Percentiles rank a stretch among this genome's conserved stretches.
These are phyloP conservation scores for Ernsta delagoae DNA, from an alignment of 2,888 invertebrate species.

Conservation along the genomic window DNA sequence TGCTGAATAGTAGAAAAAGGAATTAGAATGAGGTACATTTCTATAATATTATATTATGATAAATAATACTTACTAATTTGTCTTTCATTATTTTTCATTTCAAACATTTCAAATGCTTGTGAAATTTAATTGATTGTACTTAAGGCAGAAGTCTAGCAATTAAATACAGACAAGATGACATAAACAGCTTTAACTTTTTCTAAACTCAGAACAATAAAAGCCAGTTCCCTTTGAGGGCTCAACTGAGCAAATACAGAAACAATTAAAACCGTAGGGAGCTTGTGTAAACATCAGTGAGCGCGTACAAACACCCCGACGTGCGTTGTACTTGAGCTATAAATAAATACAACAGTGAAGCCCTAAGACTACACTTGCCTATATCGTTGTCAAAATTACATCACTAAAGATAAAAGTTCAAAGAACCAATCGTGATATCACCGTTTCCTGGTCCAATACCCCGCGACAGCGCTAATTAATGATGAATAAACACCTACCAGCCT, in stretches of 20 bases:
- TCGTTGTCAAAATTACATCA: constrained; percentile 51
- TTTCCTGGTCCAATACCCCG: constrained; percentile 63
- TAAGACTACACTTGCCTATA: constrained; percentile 40
- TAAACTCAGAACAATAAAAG: no score
- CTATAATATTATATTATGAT: no score
- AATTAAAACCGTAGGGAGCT: constrained; percentile 33
- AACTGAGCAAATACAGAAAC: constrained; percentile 27
- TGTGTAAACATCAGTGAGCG: constrained; percentile 32
- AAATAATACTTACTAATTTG: no score
- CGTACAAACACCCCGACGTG: constrained; percentile 19
- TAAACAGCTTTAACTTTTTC: no score
- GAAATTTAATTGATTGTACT: no score
- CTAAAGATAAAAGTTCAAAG: constrained; percentile 57
- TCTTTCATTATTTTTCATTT: no score
- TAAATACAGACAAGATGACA: no score
- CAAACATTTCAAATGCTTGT: no score
- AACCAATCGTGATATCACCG: constrained; percentile 71
- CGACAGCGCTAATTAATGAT: constrained; percentile 54
- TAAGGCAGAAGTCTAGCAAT: no score
- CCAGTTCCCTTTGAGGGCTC: constrained; percentile 6
- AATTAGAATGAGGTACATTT: no score
- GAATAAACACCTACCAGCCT: constrained; percentile 51
- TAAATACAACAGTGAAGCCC: constrained; percentile 63
- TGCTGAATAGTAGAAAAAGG: no score
- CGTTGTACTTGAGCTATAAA: constrained; percentile 62